Base-by-base conservation (phyloP, 2,888 invertebrate species). In the Pseudeuparius sepicola region DNA sequence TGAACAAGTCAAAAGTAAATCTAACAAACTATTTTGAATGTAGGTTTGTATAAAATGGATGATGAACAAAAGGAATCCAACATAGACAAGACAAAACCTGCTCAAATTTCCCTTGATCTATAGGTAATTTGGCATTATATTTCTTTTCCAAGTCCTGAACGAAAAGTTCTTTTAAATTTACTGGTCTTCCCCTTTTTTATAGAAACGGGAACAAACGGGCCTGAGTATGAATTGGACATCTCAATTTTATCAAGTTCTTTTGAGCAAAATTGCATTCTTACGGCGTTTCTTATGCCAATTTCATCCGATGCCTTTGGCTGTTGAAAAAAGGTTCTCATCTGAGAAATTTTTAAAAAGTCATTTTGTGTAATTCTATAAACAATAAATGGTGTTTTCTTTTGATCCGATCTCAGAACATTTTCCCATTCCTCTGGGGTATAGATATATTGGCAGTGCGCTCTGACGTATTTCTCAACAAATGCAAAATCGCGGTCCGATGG, bases 91-190 rank as follows among this genome's bases (percentile, higher is more conserved):
- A 32, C 24, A 24, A 3, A 23, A 32, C 23, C 14, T 32, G 32
- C 32, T 32, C 32, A 32, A 23, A 24, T 30, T 35, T 24, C 14
- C 14, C 13, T 35, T 20, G 29, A 30, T 29, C 28, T 5, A 29
- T 35, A 24, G 24, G 10, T 23, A 20, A 24, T 29, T 18, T 34
- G 15, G 34, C 28, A 18, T 28, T 32, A 2, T 32, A 32, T 12
- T 35, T 35, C 35, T 35, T 29, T 31, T 34, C 18, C 26, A 14
- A 12, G 17, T 11, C 13, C 34, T 26, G 34, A 34, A 25, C 34
- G 13, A 33, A 37, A 23, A 14, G 28, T 14, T 32, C 26, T 33
- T 14, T 20, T 4, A 2, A 32, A 17, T 7, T 20, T 14, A 20
- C 24, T 9, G 3, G 14, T 14, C 30, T 16, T 30, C 30, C 16